Evolutionary conservation across 2,888 invertebrate genomes (phyloP).

Genomic region (Acanthoscelides obtectus): DNA sequence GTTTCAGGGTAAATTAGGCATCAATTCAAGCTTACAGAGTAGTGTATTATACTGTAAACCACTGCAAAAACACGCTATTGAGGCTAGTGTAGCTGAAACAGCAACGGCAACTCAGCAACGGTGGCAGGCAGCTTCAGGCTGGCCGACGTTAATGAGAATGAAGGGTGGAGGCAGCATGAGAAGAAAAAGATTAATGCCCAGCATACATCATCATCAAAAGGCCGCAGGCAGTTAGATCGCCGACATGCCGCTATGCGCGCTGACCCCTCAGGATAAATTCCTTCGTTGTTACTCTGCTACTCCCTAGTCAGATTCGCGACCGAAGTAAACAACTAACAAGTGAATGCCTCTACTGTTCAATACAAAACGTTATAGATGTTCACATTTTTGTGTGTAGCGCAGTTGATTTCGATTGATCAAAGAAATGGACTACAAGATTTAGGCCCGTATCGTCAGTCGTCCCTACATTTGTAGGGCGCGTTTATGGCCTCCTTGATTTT

Average conservation of each 20-base stretch:
- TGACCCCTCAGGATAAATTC: not conserved
- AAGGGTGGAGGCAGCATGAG: not conserved
- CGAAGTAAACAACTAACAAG: not conserved
- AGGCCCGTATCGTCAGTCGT: no score
- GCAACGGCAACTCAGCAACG: no score
- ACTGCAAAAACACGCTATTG: not conserved
- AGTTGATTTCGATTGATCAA: no score
- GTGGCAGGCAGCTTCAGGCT: not conserved
- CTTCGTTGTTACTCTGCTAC: not conserved
- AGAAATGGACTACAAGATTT: no score
- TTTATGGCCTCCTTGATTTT: no score
- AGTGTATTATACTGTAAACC: not conserved
- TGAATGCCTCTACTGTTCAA: not conserved
- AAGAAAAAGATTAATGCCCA: not conserved
- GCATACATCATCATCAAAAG: not conserved
- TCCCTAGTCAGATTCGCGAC: not conserved
- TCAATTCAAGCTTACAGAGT: no score
- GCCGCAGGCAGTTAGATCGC: not conserved
- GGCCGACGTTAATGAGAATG: not conserved
- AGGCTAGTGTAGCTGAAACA: not conserved
- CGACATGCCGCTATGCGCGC: no score
- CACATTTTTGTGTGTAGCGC: no score
- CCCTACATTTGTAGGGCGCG: no score
- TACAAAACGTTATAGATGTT: not conserved
- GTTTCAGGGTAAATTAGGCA: no score